These are phyloP conservation scores for Drosophila falleni DNA, from an alignment of 2,888 invertebrate species.

Conservation along the genomic window DNA sequence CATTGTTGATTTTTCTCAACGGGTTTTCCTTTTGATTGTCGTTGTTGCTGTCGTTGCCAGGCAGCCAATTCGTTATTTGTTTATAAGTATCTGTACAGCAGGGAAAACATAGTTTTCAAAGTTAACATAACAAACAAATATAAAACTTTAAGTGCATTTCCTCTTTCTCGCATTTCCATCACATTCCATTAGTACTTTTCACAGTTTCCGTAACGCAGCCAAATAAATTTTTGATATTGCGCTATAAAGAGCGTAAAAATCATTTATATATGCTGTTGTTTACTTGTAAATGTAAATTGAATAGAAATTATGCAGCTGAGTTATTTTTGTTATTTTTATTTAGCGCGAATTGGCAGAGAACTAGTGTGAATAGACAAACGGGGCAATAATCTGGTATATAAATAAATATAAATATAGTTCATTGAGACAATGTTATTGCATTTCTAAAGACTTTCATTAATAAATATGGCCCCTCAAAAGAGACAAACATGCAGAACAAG, in stretches of 20 bases:
- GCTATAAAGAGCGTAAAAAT: slow-evolving; percentile 27
- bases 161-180: not conserved
- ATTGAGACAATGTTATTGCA: slow-evolving; percentile 32
- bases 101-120: slow-evolving; percentile 2
- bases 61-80: slow-evolving; percentile 10
- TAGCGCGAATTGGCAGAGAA: slow-evolving; percentile 25
- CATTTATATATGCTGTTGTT: not conserved
- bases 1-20: slow-evolving; percentile 39
- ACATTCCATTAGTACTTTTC: not conserved
- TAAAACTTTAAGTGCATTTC: not conserved
- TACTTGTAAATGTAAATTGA: slow-evolving; percentile 44
- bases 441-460: slow-evolving; percentile 33
- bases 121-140: not conserved
- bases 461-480: slow-evolving; percentile 12
- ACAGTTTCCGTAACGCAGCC: slow-evolving; percentile 13
- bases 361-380: slow-evolving; percentile 16
- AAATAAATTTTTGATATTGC: slow-evolving; percentile 22
- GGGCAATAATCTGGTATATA: slow-evolving; percentile 46
- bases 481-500: slow-evolving; percentile 13
- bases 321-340: slow-evolving; percentile 46
- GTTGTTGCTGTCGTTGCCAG: slow-evolving; percentile 16
- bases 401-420: slow-evolving; percentile 48
- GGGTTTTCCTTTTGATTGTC: slow-evolving; percentile 3
- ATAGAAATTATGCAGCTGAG: slow-evolving; percentile 34
- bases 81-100: not conserved